These are phyloP conservation scores for Globodera rostochiensis DNA, from an alignment of 1,140 invertebrate species.

Conservation along the genomic window DNA sequence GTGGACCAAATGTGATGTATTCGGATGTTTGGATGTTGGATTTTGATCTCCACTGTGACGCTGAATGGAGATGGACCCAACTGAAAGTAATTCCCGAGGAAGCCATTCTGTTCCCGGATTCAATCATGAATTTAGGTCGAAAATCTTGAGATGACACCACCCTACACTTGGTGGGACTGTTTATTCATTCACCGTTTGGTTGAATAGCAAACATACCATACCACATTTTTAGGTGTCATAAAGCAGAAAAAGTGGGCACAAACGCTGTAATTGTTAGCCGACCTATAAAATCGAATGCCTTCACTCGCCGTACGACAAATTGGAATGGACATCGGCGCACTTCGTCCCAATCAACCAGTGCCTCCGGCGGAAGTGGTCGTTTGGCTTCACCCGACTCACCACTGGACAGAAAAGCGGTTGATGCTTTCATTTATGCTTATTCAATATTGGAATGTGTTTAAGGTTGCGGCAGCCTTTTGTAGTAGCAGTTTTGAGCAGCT, in stretches of 20 bases:
- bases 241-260: conserved; percentile 77
- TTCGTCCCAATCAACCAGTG: conserved; percentile 18
- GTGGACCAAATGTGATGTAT: conserved; percentile 75
- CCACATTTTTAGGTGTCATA: conserved; percentile 73
- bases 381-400: conserved; percentile 21
- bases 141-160: conserved; percentile 67
- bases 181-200: neutral
- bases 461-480: conserved; percentile 21
- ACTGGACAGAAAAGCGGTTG: conserved; percentile 26
- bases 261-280: conserved; percentile 46
- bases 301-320: conserved; percentile 16
- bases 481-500: conserved; percentile 7
- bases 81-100: conserved; percentile 33
- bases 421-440: neutral
- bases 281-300: conserved; percentile 35
- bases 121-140: conserved; percentile 45
- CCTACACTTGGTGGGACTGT: conserved; percentile 75
- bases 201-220: neutral
- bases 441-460: neutral
- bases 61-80: conserved; percentile 58
- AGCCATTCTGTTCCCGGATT: neutral
- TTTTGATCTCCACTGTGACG: conserved; percentile 67
- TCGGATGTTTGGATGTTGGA: conserved; percentile 76
- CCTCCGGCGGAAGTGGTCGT: conserved; percentile 15
- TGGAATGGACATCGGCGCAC: conserved; percentile 14